A percentile compares a stretch with the other conserved stretches of the same genome.
phyloP scores from a whole-genome alignment of 2,797 vertebrate species.

The Xenentodon cancila region DNA sequence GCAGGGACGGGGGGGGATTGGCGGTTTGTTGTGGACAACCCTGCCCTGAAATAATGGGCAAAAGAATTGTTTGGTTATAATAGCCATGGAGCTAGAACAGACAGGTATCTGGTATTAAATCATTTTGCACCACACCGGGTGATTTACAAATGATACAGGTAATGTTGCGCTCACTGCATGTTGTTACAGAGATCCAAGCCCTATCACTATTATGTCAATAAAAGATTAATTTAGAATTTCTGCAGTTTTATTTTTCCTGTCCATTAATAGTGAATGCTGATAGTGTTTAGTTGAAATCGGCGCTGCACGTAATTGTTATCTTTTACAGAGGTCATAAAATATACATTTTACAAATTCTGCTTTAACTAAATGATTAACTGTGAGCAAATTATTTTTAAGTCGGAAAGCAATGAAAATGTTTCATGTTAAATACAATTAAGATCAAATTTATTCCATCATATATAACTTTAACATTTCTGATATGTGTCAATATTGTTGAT shows the following conservation, averaged over 20 bases:
- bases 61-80: constrained; percentile 62
- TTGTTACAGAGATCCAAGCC: constrained; percentile 1
- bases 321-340: not conserved
- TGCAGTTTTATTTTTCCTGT: not conserved
- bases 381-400: too few species aligned
- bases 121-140: constrained; percentile 22
- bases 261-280: not conserved
- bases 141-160: constrained; percentile 32
- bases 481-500: too few species aligned
- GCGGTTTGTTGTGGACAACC: constrained; percentile 78
- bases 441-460: too few species aligned
- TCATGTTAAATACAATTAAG: too few species aligned
- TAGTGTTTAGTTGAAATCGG: too few species aligned
- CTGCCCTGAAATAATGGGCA: constrained; percentile 69
- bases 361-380: not conserved
- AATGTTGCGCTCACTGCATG: constrained; percentile 23
- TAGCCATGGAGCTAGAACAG: constrained; percentile 80
- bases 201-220: not conserved
- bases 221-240: not conserved
- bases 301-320: not conserved
- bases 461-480: too few species aligned
- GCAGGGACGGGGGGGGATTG: constrained; percentile 49
- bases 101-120: constrained; percentile 43
- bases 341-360: not conserved
- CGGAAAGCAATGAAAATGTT: too few species aligned